These are phyloP conservation scores for Plutomurus gul DNA, from an alignment of 1,140 invertebrate species.

Conservation along the genomic window DNA sequence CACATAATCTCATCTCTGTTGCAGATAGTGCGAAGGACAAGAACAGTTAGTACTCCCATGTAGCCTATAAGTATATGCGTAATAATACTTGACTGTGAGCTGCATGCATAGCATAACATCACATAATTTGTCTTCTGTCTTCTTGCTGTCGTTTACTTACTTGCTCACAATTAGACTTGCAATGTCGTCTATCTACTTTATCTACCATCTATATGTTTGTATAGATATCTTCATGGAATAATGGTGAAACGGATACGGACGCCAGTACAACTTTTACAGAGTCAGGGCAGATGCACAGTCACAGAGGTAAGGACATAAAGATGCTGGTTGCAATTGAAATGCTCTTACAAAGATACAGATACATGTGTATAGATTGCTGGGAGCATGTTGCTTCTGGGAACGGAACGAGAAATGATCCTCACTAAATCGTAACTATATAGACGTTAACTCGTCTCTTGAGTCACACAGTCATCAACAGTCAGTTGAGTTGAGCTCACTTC, in stretches of 20 bases:
- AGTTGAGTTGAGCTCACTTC: neutral
- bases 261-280: too few relatives aligned
- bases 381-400: constrained; percentile 18
- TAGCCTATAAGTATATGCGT: too few relatives aligned
- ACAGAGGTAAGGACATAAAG: too few relatives aligned
- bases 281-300: too few relatives aligned
- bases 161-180: constrained; percentile 19
- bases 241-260: too few relatives aligned
- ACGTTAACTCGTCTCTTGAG: constrained; percentile 20
- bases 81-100: too few relatives aligned
- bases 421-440: neutral
- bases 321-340: too few relatives aligned
- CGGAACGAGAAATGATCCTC: neutral
- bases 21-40: too few relatives aligned
- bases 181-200: neutral
- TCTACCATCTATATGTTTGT: too few relatives aligned
- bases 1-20: too few relatives aligned
- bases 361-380: constrained; percentile 25
- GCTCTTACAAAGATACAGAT: neutral
- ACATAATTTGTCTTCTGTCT: constrained; percentile 20
- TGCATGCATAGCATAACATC: neutral
- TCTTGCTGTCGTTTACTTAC: constrained; percentile 4
- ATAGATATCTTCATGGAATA: too few relatives aligned
- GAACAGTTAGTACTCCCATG: too few relatives aligned
- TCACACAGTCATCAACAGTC: neutral